Conservation (phyloP, 2,113 vertebrate genomes). For the Saccopteryx leptura region DNA sequence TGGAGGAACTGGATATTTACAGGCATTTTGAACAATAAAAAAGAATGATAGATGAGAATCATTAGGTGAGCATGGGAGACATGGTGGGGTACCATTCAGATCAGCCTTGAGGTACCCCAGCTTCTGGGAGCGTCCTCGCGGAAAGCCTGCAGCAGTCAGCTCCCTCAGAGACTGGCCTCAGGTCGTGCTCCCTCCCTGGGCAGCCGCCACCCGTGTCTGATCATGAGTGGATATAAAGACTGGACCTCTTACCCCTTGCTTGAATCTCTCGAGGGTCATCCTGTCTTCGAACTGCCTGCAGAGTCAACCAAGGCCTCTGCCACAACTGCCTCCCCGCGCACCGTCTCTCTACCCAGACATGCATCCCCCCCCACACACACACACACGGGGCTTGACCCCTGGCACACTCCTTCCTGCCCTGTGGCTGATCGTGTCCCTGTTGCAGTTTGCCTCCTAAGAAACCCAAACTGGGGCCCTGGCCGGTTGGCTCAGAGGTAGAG, state of each 20-base stretch:
- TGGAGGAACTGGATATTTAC: not conserved
- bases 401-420: not conserved
- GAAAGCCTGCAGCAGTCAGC: not conserved
- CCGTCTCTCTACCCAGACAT: not conserved
- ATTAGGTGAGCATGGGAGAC: not conserved
- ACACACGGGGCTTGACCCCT: too few relatives aligned
- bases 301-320: not conserved
- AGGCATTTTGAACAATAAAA: not conserved
- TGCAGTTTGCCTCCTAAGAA: not conserved
- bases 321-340: not conserved
- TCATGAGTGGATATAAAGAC: not conserved
- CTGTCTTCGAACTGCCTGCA: not conserved
- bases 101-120: not conserved
- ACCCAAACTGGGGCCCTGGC: too few relatives aligned
- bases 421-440: not conserved
- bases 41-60: not conserved
- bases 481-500: too few relatives aligned
- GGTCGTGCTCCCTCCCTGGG: not conserved
- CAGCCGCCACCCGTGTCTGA: not conserved
- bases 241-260: accelerated
- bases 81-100: not conserved
- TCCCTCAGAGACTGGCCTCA: not conserved
- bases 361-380: too few relatives aligned
- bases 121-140: not conserved
- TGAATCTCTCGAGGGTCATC: not conserved